A percentile compares a stretch with the other conserved stretches of the same genome.
phyloP scores from a whole-genome alignment of 2,113 vertebrate genomes.

The Antigone vipio region DNA sequence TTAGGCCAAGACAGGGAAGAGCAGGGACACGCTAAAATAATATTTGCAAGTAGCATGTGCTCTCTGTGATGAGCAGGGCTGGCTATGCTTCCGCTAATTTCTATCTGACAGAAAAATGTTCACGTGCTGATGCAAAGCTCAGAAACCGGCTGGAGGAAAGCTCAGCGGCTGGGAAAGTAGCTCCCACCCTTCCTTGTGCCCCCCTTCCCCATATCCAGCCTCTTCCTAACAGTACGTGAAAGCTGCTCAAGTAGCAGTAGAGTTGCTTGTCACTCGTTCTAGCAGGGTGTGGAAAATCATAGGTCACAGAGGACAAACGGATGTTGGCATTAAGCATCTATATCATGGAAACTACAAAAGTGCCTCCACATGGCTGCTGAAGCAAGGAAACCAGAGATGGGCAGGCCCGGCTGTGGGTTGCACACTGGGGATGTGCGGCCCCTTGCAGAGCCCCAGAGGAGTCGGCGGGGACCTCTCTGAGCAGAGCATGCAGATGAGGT shows the following conservation, averaged over 20 bases:
- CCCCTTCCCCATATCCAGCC: not conserved
- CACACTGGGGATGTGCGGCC: rapidly evolving
- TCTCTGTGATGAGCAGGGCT: not conserved
- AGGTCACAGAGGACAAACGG: not conserved
- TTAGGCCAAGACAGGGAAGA: not conserved
- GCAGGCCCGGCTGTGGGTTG: not conserved
- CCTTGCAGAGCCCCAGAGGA: not conserved
- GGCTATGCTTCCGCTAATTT: not conserved
- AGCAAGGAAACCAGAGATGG: not conserved
- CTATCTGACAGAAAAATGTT: not conserved
- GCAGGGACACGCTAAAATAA: not conserved
- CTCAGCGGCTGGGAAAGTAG: not conserved
- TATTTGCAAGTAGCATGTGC: not conserved
- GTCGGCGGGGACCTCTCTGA: not conserved
- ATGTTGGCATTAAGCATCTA: not conserved
- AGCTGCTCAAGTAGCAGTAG: not conserved
- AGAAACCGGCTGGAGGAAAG: not conserved
- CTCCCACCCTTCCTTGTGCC: not conserved
- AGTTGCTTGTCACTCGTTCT: not conserved
- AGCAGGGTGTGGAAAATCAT: not conserved
- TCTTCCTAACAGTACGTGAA: not conserved
- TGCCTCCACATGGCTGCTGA: not conserved
- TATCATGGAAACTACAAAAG: not conserved
- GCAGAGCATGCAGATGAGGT: not conserved
- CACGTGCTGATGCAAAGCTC: not conserved